phyloP scores from a whole-genome alignment of 2,797 vertebrate species.

The Pipistrellus pygmaeus region DNA sequence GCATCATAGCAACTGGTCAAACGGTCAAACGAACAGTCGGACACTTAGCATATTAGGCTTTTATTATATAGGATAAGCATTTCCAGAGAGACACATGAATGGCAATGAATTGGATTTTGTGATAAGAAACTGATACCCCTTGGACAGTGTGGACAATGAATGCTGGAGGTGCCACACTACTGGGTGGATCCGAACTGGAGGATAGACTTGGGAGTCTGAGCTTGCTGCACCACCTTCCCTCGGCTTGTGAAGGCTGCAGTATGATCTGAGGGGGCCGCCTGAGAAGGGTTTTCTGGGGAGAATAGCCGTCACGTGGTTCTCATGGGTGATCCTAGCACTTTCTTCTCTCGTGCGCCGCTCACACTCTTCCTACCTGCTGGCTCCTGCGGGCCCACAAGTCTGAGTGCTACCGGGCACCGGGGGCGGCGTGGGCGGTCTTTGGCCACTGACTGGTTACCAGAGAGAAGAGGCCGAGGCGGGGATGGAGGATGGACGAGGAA shows the following conservation, averaged over 20 bases:
- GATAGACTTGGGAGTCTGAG: neutral
- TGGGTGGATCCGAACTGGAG: neutral
- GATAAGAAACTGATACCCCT: neutral
- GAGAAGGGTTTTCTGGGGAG: neutral
- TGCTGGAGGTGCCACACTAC: too few relatives aligned
- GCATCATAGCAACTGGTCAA: too few relatives aligned
- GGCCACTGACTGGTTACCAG: neutral
- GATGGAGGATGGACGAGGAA: neutral
- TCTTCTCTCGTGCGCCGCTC: neutral
- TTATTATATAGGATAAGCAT: neutral
- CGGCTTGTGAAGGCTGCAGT: neutral
- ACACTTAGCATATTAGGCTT: too few relatives aligned
- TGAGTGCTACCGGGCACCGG: neutral
- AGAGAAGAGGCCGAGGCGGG: neutral
- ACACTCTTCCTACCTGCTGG: neutral
- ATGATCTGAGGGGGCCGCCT: rapidly evolving
- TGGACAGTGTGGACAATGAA: neutral
- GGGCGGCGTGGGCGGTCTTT: neutral
- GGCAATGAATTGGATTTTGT: neutral
- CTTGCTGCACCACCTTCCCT: neutral
- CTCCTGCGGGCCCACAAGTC: neutral
- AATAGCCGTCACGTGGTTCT: neutral
- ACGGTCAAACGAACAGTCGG: too few relatives aligned
- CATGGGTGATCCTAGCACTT: neutral
- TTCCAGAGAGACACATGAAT: neutral